These are phyloP conservation scores for Tretioscincus oriximinensis DNA, from an alignment of 2,113 vertebrate genomes.

Conservation along the genomic window DNA sequence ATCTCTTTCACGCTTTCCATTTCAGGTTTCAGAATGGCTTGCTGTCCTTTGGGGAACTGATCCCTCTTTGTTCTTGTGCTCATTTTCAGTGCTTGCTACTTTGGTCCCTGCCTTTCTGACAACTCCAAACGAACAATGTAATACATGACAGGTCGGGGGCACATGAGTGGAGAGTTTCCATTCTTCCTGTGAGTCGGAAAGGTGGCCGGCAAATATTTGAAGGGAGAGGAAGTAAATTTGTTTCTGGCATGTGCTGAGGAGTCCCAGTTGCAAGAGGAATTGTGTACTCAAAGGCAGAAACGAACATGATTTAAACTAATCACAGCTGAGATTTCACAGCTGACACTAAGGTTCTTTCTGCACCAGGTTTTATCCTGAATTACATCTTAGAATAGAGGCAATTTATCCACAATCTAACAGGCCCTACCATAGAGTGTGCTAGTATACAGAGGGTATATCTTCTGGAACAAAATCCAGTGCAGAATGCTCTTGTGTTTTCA, in stretches of 20 bases:
- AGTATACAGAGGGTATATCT: too few relatives aligned
- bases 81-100: constrained; percentile 56
- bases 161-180: constrained; percentile 26
- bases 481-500: too few relatives aligned
- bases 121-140: constrained; percentile 21
- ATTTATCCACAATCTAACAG: neutral
- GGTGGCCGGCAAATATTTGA: constrained; percentile 59
- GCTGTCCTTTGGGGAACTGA: constrained; percentile 55
- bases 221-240: constrained; percentile 35
- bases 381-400: neutral
- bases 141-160: constrained; percentile 49
- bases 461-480: too few relatives aligned
- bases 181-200: constrained; percentile 40
- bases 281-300: neutral
- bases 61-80: constrained; percentile 60
- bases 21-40: constrained; percentile 53
- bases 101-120: constrained; percentile 14
- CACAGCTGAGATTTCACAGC: neutral
- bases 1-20: constrained; percentile 38
- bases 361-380: neutral
- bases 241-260: constrained; percentile 28
- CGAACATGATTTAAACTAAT: neutral
- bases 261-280: constrained; percentile 27
- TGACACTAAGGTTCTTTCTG: too few relatives aligned
- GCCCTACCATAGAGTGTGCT: too few relatives aligned